Base-by-base conservation (phyloP, 53 echinoderm and acorn worm genomes). In the Henricia sp. region DNA sequence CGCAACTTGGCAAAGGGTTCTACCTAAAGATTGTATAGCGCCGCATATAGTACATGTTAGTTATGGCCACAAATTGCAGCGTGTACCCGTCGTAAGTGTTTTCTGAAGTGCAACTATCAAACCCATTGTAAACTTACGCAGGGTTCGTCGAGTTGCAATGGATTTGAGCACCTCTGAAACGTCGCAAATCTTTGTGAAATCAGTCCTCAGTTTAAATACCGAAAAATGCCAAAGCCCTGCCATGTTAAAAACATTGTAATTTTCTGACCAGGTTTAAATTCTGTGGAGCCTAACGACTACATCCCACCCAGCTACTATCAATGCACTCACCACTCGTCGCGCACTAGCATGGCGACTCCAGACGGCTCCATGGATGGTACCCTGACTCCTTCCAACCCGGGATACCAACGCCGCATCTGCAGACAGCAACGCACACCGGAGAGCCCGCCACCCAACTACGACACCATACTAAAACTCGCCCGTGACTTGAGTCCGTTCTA, bases 281-380 rank as follows among this genome's bases (percentile, higher is more conserved):
- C 95, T 20, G 67, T 95, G 56, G 92, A 92, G 58, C 92, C 95
- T 27, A 95, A 95, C 54, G 92, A 95, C 71, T 92, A 92, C 88
- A 82, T 95, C 54, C 95, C 95, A 54, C 95, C 95, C 62, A 95
- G 88, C 77, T 95, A 95, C 85, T 88, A 90, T 73, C 95, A 95
- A 67, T 95, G 95, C 42, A 88, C 90, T 51, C 95, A 90, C 59
- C 90, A 89, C 58, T 90, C 90, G 27, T 90, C 92, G 38, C 85
- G 85, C 59, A 90, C 84, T 33, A 91, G 88, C 40, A 68, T 88
- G 34, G 92, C 91, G 3, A 85, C 86, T 32, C 90, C 91, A 43
- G 92, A 91, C 85, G 90, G 89, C 20, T 64, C 80, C 80, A 64
- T 64, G 62, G 80, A 80, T 17, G 63, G 62, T 32, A 50, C 80